Base-by-base conservation (phyloP, 2,888 invertebrate species). In the Geotrupes spiniger region DNA sequence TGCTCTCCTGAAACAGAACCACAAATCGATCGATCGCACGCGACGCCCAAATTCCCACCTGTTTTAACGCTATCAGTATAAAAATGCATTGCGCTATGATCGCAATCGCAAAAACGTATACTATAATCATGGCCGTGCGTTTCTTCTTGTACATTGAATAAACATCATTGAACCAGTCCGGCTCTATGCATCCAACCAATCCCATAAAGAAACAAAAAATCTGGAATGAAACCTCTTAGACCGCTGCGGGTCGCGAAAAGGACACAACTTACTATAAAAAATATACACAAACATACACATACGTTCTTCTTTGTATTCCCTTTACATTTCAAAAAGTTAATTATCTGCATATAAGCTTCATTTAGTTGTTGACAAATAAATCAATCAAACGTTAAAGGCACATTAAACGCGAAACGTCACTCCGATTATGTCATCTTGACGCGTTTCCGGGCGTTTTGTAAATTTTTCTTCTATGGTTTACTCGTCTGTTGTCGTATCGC, bases 241-340 rank as follows among this genome's bases (percentile, higher is more conserved):
- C 21, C 6, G 21, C 6, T 4, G 6, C 21, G 21, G 6, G 21
- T 21, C 21, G 21, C 14, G n/a, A 16, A 11, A n/a, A 9, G n/a
- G n/a, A n/a, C n/a, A n/a, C n/a, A 8, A 43, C 48, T 49, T 43
- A 49, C 48, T 26, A 49, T 49, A 28, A 49, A 49, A n/a, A 49
- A 17, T n/a, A 49, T 26, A 16, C 48, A 43, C 1, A 49, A 16
- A 8, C 17, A 12, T 4, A 49, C 48, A 12, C 37, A 43, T 28
- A 43, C 31, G 9, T 28, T 37, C 31, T 39, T 42, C 26, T 43
- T 43, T n/a, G 49, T 43, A 27, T 31, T 43, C 33, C 36, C 39
- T 31, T 31, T 42, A 10, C 16, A 25, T 21, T 26, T 26, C 9
- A 48, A 42, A 1, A 38, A 10, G 4, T 48, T 42, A 16, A 42